phyloP scores from a whole-genome alignment of 2,888 invertebrate genomes.

The Helicoverpa assulta region DNA sequence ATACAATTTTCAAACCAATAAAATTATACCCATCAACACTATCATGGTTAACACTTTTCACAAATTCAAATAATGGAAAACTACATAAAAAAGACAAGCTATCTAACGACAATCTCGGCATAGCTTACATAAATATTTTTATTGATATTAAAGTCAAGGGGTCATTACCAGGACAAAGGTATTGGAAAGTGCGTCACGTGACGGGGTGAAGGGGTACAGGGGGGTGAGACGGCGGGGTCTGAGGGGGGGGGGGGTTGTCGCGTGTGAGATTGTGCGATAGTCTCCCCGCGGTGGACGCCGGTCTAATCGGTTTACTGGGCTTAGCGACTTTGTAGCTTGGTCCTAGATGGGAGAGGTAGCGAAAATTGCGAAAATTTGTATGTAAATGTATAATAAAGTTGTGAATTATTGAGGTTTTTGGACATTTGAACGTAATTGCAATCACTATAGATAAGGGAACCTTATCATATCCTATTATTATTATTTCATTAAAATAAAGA shows the following conservation, averaged over 20 bases:
- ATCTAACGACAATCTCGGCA: slow-evolving; percentile 49
- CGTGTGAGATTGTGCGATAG: slow-evolving; percentile 85
- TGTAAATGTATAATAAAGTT: no score
- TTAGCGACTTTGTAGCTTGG: slow-evolving; percentile 71
- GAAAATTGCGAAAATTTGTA: slow-evolving; percentile 13
- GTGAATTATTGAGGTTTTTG: no score
- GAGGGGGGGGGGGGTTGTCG: slow-evolving; percentile 64
- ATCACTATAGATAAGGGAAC: no score
- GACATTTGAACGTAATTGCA: no score
- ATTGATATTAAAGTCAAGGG: slow-evolving; percentile 81
- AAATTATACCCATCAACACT: neutral
- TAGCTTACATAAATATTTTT: slow-evolving; percentile 59
- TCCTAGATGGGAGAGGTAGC: slow-evolving; percentile 51
- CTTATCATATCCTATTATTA: no score
- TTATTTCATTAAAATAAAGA: no score
- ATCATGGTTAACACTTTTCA: neutral
- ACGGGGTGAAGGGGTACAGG: slow-evolving; percentile 49
- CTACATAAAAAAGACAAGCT: slow-evolving; percentile 8
- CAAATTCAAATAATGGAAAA: neutral
- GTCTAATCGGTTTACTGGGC: slow-evolving; percentile 87
- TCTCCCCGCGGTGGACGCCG: slow-evolving; percentile 72
- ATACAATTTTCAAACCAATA: no score
- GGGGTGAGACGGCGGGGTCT: neutral
- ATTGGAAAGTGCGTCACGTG: slow-evolving; percentile 79
- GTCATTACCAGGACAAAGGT: slow-evolving; percentile 84